These are phyloP conservation scores for Cyprinodon brontotheroides DNA, from an alignment of 2,113 vertebrate species.

Conservation along the genomic window DNA sequence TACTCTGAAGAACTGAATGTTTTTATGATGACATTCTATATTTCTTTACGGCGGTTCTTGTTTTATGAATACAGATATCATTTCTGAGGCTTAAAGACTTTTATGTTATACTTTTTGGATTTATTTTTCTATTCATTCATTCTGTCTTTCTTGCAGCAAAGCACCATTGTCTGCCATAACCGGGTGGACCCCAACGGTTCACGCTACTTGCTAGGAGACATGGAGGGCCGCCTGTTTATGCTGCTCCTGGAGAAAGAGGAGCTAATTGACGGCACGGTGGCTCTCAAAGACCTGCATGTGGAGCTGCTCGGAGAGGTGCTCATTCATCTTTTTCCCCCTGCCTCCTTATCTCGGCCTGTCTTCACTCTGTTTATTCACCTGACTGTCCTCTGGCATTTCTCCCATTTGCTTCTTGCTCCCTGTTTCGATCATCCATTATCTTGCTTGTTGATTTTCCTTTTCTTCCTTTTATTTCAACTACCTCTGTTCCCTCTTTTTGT, in stretches of 20 bases:
- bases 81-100: neutral
- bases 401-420: conserved; percentile 10
- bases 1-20: neutral
- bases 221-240: conserved; percentile 98
- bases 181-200: conserved; percentile 97
- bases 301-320: conserved; percentile 95
- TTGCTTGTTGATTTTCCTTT: conserved; percentile 21
- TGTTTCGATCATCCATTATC: conserved; percentile 1
- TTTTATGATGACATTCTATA: neutral
- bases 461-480: conserved; percentile 16
- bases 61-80: too few relatives aligned
- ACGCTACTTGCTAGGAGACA: conserved; percentile 94
- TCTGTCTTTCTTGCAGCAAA: conserved; percentile 84
- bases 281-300: conserved; percentile 93
- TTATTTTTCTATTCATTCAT: neutral
- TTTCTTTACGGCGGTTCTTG: neutral
- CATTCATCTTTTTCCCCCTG: conserved; percentile 8
- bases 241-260: conserved; percentile 97
- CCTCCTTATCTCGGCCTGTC: conserved; percentile 10
- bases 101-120: neutral
- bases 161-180: conserved; percentile 97
- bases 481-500: conserved; percentile 15
- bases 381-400: conserved; percentile 19
- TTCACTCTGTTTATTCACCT: conserved; percentile 25
- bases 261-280: conserved; percentile 94